Conservation (phyloP, 2,888 invertebrate genomes). For the Apeira syringaria region DNA sequence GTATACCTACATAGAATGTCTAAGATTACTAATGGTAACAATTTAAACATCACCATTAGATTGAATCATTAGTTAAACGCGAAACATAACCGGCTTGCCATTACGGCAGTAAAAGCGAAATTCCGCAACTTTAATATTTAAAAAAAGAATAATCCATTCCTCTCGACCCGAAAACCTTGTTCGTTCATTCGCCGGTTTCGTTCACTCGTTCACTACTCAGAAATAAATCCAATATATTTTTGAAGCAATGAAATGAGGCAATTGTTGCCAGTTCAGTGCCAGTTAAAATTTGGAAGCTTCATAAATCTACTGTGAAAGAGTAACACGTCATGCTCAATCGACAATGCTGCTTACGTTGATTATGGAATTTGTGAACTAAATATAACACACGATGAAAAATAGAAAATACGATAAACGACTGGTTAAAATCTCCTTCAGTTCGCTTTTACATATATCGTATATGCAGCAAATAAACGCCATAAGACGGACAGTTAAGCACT, state of each 20-base stretch:
- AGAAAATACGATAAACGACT: too few species aligned
- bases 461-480: too few species aligned
- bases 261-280: constrained; percentile 37
- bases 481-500: too few species aligned
- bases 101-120: constrained; percentile 29
- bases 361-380: constrained; percentile 23
- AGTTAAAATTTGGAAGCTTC: constrained; percentile 21
- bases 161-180: constrained; percentile 63
- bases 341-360: constrained; percentile 22
- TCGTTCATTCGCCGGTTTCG: constrained; percentile 38
- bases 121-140: constrained; percentile 35
- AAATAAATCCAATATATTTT: constrained; percentile 51
- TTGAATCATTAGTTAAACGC: too few species aligned
- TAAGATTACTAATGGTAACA: too few species aligned
- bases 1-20: too few species aligned
- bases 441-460: too few species aligned
- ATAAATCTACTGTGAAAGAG: constrained; percentile 26
- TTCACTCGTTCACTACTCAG: constrained; percentile 35
- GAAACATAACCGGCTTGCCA: constrained; percentile 22
- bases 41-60: too few species aligned
- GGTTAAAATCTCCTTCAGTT: too few species aligned
- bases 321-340: constrained; percentile 30
- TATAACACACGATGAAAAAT: constrained; percentile 8
- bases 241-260: constrained; percentile 39
- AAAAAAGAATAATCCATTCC: constrained; percentile 31